Conservation (phyloP, 2,113 vertebrate genomes). For the Ibidorhyncha struthersii region DNA sequence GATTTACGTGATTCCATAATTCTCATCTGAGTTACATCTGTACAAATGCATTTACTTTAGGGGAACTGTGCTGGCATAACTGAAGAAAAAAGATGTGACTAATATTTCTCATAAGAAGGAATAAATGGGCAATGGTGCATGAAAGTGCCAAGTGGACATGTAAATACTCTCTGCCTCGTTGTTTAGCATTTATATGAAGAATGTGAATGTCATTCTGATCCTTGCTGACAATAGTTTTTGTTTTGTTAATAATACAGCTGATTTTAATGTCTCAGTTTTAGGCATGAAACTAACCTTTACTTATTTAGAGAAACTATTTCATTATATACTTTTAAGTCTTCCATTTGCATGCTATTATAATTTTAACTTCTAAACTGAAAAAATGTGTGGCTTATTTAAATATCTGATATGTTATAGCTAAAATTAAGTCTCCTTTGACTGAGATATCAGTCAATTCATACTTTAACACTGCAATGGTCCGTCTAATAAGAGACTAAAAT, state of each 20-base stretch:
- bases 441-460: not conserved
- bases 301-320: not conserved
- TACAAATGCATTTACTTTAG: not conserved
- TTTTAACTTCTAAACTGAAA: not conserved
- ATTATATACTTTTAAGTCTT: not conserved
- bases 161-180: not conserved
- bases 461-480: not conserved
- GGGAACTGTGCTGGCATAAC: not conserved
- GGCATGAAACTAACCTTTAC: not conserved
- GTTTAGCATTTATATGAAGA: not conserved
- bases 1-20: not conserved
- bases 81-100: not conserved
- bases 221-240: not conserved
- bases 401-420: not conserved
- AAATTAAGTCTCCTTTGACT: not conserved
- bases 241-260: not conserved
- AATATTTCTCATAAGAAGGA: not conserved
- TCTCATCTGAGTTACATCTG: not conserved
- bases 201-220: not conserved
- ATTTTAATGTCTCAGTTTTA: not conserved
- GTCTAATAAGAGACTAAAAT: not conserved
- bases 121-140: not conserved
- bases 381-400: not conserved
- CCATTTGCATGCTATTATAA: not conserved
- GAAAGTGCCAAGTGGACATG: not conserved